A percentile compares a stretch with the other conserved stretches of the same genome.
phyloP scores from a whole-genome alignment of 2,888 invertebrate species.

The Agrotis ipsilon region DNA sequence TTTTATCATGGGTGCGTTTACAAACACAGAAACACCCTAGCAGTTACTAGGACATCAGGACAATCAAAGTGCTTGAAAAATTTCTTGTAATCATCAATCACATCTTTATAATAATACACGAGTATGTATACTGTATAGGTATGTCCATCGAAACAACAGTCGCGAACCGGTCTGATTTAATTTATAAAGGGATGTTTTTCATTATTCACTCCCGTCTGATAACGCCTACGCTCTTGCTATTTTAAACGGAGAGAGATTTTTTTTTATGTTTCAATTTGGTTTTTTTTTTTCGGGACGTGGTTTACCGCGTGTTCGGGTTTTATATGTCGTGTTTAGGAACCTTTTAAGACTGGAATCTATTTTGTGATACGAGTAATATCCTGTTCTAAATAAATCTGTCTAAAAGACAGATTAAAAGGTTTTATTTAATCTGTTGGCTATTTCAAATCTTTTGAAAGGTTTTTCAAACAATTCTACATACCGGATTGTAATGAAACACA shows the following conservation, averaged over 20 bases:
- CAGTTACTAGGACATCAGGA: too few species aligned
- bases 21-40: too few species aligned
- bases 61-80: background rate
- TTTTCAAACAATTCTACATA: too few species aligned
- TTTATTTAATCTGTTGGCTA: too few species aligned
- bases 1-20: too few species aligned
- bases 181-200: conserved; percentile 76
- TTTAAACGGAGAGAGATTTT: conserved; percentile 58
- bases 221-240: conserved; percentile 60
- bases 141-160: conserved; percentile 34
- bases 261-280: conserved; percentile 48
- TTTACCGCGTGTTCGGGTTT: conserved; percentile 13
- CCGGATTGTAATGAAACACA: too few species aligned
- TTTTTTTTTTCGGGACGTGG: conserved; percentile 24
- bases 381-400: too few species aligned
- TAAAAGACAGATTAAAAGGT: too few species aligned
- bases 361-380: background rate
- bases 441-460: too few species aligned
- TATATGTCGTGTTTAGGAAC: background rate
- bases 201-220: conserved; percentile 74
- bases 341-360: conserved; percentile 6
- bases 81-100: background rate
- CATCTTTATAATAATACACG: background rate
- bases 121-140: background rate
- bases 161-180: conserved; percentile 70